These are phyloP conservation scores for Apocrypta bakeri DNA, from an alignment of 1,140 invertebrate species.

Conservation along the genomic window DNA sequence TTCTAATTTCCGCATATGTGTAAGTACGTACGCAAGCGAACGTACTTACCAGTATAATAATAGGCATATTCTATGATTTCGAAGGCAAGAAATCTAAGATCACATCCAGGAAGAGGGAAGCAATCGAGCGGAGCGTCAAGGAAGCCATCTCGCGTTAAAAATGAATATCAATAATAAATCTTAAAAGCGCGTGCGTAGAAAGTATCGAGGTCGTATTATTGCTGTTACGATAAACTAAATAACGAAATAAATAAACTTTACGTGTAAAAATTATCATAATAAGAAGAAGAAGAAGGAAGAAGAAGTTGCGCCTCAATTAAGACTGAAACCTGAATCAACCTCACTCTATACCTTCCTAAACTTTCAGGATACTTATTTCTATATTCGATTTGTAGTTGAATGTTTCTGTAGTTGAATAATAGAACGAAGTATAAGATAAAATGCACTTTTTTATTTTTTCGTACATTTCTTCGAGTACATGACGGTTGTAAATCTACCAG, in stretches of 20 bases:
- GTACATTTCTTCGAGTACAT: conserved; percentile 48
- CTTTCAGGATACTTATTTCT: too few species aligned
- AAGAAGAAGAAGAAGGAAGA: too few species aligned
- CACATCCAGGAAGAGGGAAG: conserved; percentile 10
- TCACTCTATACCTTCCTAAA: too few species aligned
- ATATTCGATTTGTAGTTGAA: too few species aligned
- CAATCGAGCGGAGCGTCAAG: conserved; percentile 6
- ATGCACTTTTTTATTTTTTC: conserved; percentile 48
- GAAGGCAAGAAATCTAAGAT: too few species aligned
- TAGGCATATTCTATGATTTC: too few species aligned
- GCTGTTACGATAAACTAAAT: conserved; percentile 61
- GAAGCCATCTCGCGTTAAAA: conserved; percentile 15
- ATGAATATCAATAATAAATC: conserved; percentile 59
- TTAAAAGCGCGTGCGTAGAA: conserved; percentile 62
- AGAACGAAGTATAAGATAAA: conserved; percentile 31
- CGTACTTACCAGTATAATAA: too few species aligned
- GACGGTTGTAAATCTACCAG: conserved; percentile 39
- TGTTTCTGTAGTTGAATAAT: too few species aligned
- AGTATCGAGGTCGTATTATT: conserved; percentile 62
- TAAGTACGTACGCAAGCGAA: too few species aligned
- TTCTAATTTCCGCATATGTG: too few species aligned
- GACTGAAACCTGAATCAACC: too few species aligned
- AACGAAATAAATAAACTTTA: conserved; percentile 63
- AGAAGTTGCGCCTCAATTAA: too few species aligned
- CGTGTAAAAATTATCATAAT: conserved; percentile 59